Evolutionary conservation across 92 coral and sea anemone genomes (phyloP).

Genomic region (Virgularia gustaviana): DNA sequence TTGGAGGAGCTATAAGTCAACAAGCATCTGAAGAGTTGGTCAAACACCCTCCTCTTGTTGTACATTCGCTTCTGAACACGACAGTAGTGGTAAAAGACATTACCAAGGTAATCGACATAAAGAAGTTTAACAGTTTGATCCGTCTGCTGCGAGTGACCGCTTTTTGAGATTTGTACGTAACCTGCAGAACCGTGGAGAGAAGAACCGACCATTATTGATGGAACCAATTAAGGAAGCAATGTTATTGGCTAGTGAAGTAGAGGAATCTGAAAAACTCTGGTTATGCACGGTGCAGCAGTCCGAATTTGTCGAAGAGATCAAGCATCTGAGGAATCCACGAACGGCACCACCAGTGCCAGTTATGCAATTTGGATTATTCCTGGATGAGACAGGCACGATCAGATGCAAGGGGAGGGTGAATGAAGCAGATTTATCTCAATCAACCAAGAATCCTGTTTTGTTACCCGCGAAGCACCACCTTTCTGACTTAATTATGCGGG

Average conservation of each 20-base stretch:
- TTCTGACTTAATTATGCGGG: conserved; percentile 6
- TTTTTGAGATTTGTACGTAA: conserved; percentile 1
- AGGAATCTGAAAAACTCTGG: not conserved
- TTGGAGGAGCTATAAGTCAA: not conserved
- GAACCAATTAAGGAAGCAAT: not conserved
- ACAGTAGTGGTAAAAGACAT: not conserved
- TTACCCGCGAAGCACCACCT: conserved; percentile 34
- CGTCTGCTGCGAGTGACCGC: not conserved
- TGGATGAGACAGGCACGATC: too few species aligned
- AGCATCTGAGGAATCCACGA: not conserved
- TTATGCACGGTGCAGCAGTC: not conserved
- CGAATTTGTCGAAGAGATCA: not conserved
- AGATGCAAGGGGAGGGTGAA: conserved; percentile 58
- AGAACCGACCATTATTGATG: not conserved
- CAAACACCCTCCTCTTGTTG: not conserved
- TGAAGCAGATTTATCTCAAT: conserved; percentile 22
- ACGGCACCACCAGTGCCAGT: not conserved
- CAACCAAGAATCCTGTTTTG: conserved; percentile 33
- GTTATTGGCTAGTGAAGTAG: not conserved
- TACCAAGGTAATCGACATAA: not conserved
- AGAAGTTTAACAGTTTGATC: not conserved
- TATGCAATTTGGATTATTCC: not conserved
- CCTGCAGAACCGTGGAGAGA: not conserved
- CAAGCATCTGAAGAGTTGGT: conserved; percentile 1
- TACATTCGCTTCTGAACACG: not conserved